These are phyloP conservation scores for Drosophila micromelanica DNA, from an alignment of 1,140 invertebrate genomes.

Conservation along the genomic window DNA sequence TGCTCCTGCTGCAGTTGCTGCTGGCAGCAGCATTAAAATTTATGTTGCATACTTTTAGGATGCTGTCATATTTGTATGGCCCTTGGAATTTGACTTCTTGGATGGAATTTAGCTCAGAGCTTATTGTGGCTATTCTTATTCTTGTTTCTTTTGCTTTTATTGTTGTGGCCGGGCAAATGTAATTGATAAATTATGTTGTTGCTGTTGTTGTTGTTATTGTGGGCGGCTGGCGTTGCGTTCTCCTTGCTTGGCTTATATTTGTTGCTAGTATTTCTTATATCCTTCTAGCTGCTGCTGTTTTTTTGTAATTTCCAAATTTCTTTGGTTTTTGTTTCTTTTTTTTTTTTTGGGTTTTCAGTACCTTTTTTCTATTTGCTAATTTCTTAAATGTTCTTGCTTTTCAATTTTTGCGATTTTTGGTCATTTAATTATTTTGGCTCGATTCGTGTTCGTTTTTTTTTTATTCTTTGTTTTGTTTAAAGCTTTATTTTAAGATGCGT, in stretches of 20 bases:
- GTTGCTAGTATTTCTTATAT: constrained; percentile 14
- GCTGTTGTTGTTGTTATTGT: constrained; percentile 46
- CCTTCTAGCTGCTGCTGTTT: constrained; percentile 1
- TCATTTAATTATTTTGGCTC: constrained; percentile 40
- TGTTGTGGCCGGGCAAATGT: constrained; percentile 14
- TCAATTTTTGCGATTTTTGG: constrained; percentile 44
- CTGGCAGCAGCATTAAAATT: constrained; percentile 19
- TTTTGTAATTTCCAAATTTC: neutral
- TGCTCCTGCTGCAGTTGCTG: constrained; percentile 6
- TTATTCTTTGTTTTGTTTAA: constrained; percentile 34
- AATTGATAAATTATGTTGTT: constrained; percentile 25
- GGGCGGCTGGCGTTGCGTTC: constrained; percentile 80
- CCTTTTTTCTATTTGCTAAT: constrained; percentile 10
- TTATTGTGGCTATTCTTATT: constrained; percentile 24
- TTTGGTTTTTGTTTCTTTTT: neutral
- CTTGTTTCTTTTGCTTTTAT: neutral
- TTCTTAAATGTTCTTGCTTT: constrained; percentile 7
- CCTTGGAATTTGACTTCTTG: constrained; percentile 39
- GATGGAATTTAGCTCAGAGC: constrained; percentile 72
- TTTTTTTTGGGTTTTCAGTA: neutral
- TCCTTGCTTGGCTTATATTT: constrained; percentile 22
- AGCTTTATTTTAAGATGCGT: constrained; percentile 32
- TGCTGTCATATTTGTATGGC: constrained; percentile 4
- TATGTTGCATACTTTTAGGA: constrained; percentile 45
- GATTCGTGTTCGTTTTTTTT: constrained; percentile 32